Evolutionary conservation across 1,140 invertebrate genomes (phyloP), one percentile per base, ranked within the genome.

Genomic region (Caenorhabditis elegans): DNA sequence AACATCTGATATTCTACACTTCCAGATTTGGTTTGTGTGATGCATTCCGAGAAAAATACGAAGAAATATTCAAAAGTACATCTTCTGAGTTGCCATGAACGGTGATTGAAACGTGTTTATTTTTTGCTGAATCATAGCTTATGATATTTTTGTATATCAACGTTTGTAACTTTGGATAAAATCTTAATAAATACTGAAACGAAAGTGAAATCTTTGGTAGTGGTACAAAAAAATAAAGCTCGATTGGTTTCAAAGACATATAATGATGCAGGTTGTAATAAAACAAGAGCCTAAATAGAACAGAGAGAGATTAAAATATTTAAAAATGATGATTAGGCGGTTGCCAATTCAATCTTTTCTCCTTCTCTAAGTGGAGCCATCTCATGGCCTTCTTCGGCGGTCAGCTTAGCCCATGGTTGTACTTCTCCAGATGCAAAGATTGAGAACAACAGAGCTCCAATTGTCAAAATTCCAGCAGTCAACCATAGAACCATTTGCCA

Each of bases 401-500:
- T 26, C 19, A 53, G 11, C 47, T 78, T 78, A 34, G 88, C 86
- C 88, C 88, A 88, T 31, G 60, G 65, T 77, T 88, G 88, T 28
- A 88, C 85, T 19, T 88, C 86, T 3, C 90, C 91, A 31, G 85
- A 84, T 22, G 87, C 90, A 53, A 91, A 88, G 2, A 90, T 17
- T 0, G 65, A 70, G 77, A 83, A 83, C 34, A 77, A 1, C 17
- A 90, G 19, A 13, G 88, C 86, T 3, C 91, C 91, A 6, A 86
- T 31, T 0, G 89, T 60, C 26, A 90, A 86, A 24, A 91, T 88
- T 15, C 80, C 85, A 1, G 86, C 87, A 48, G 90, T 90, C 17
- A 91, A 86, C 34, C 86, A 86, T 82, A 91, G 91, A 1, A 91
- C 89, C 1, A 84, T 82, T 79, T 87, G 86, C 91, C 91, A 91